phyloP scores from a whole-genome alignment of 1,140 invertebrate species.

The Pogonus chalceus region DNA sequence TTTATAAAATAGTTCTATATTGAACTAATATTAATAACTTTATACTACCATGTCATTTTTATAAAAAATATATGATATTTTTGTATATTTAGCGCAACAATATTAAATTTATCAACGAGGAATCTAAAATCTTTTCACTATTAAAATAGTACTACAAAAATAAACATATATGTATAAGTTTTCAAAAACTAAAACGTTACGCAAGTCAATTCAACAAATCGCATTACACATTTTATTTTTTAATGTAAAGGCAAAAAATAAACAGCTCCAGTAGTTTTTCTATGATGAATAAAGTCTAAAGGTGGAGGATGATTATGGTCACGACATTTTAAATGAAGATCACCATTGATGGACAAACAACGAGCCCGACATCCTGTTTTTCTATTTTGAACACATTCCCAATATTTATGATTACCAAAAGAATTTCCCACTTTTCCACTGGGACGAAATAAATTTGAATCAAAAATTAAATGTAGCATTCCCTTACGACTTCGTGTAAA shows the following conservation, averaged over 20 bases:
- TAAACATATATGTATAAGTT: too few species aligned
- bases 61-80: too few species aligned
- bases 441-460: conserved; percentile 13
- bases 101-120: too few species aligned
- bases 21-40: too few species aligned
- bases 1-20: too few species aligned
- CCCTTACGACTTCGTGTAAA: conserved; percentile 14
- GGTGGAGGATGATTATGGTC: conserved; percentile 8
- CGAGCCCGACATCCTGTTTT: conserved; percentile 12
- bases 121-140: too few species aligned
- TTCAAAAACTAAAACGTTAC: too few species aligned
- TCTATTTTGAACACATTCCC: conserved; percentile 14
- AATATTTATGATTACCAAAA: conserved; percentile 4
- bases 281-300: not conserved
- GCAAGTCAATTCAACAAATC: too few species aligned
- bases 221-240: too few species aligned
- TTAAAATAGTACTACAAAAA: too few species aligned
- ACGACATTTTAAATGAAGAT: conserved; percentile 3
- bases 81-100: too few species aligned
- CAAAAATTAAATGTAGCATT: conserved; percentile 11
- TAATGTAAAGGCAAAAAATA: conserved; percentile 1
- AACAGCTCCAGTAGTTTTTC: not conserved
- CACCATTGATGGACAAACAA: conserved; percentile 8
- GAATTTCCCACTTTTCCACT: conserved; percentile 9
- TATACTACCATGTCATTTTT: too few species aligned